phyloP scores from a whole-genome alignment of 2,888 invertebrate species.

The Plebejus melissa region DNA sequence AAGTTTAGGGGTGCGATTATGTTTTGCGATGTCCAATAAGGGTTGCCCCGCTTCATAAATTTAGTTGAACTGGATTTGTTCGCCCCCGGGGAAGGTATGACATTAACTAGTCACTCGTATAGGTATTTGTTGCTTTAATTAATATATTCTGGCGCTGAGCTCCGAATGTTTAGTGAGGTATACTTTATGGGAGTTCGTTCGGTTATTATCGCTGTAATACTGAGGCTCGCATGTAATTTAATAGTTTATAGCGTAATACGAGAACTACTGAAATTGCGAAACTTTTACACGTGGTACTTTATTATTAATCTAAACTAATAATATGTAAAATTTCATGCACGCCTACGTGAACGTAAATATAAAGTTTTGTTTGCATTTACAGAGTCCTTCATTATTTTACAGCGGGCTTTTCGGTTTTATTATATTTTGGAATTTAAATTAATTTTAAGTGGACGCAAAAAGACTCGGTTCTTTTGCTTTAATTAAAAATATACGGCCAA shows the following conservation, averaged over 20 bases:
- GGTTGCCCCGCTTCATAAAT: constrained; percentile 38
- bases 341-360: constrained; percentile 1
- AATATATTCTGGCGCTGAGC: constrained; percentile 9
- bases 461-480: neutral
- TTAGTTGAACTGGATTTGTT: constrained; percentile 31
- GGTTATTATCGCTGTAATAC: neutral
- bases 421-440: neutral
- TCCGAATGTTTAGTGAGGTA: neutral
- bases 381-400: neutral
- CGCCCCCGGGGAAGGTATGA: neutral
- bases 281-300: constrained; percentile 3
- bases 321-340: neutral
- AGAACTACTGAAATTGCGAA: neutral
- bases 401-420: neutral
- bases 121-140: constrained; percentile 16
- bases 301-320: constrained; percentile 14
- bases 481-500: constrained; percentile 6
- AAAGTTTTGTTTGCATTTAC: constrained; percentile 2
- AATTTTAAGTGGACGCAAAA: neutral
- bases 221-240: neutral
- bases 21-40: constrained; percentile 40
- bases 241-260: neutral
- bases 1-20: constrained; percentile 41
- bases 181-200: neutral
- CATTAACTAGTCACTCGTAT: neutral